phyloP scores from a whole-genome alignment of 1,140 invertebrate species.

The Nasonia longicornis region DNA sequence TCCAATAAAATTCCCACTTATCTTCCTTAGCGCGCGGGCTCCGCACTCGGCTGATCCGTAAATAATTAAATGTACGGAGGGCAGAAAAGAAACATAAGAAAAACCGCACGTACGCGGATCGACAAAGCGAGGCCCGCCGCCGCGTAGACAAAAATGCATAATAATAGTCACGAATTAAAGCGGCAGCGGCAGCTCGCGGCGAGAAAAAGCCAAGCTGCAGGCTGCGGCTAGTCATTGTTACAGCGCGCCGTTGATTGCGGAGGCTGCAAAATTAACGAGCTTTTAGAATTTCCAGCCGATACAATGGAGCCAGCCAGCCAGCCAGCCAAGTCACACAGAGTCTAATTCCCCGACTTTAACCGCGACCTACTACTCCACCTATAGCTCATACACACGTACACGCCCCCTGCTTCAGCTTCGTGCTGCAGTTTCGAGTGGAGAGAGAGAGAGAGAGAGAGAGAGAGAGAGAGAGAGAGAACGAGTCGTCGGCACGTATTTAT shows the following conservation, averaged over 20 bases:
- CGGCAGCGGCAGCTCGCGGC: background rate
- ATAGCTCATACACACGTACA: background rate
- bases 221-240: constrained; percentile 15
- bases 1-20: constrained; percentile 20
- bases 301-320: constrained; percentile 1
- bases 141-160: too few species aligned
- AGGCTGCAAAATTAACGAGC: constrained; percentile 35
- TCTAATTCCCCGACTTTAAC: constrained; percentile 25
- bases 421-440: too few species aligned
- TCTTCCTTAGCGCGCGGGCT: constrained; percentile 23
- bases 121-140: too few species aligned
- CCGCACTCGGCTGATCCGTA: background rate
- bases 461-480: background rate
- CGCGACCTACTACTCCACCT: background rate
- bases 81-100: background rate
- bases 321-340: constrained; percentile 10
- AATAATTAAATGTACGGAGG: background rate
- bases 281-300: constrained; percentile 32
- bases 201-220: too few species aligned
- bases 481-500: constrained; percentile 27
- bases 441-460: too few species aligned
- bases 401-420: background rate
- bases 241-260: background rate
- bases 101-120: too few species aligned
- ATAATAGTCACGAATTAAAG: background rate